Evolutionary conservation across 1,140 invertebrate species (phyloP), one percentile per base, ranked within the genome.

Genomic region (Cecropterus lyciades): DNA sequence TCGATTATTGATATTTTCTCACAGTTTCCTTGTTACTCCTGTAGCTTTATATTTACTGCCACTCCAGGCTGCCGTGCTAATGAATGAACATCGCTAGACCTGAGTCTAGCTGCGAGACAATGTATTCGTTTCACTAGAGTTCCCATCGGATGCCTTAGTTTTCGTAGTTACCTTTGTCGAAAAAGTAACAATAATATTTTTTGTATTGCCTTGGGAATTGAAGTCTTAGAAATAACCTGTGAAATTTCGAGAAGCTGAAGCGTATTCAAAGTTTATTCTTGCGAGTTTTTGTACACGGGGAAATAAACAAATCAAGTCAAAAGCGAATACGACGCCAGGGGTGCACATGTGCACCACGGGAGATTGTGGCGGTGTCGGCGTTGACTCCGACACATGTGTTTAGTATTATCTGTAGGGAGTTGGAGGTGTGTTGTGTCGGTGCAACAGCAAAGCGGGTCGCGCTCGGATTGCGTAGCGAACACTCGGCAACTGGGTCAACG

Each of bases 391-490:
- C 57, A 33, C 43, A 48, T 60, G 45, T 48, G 57, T n/a, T 49
- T 49, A 27, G 48, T 30, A 14, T 33, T 24, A 37, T 60, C 24
- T 37, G 27, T 48, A 37, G 57, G 57, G 45, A 33, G 57, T 33
- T 46, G 40, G 45, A 14, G 8, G 43, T 48, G 24, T 49, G 45
- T 14, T 33, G 45, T 48, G 63, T 64, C 68, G 72, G 81, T 79
- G 79, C 78, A 85, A 64, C 66, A 73, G 70, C 74, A 69, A 84
- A 80, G 82, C 84, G 75, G 82, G 80, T 82, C 83, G 84, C 79
- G 85, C 80, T 85, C 81, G 81, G 84, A 88, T 89, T 89, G 85
- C 88, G 88, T 88, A 85, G 84, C 78, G 81, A 84, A 79, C 81
- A 83, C 77, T 85, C 79, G 65, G 83, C 84, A 91, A 89, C 72